These are phyloP conservation scores for Hoplias malabaricus DNA, from an alignment of 2,113 vertebrate species.

Conservation along the genomic window DNA sequence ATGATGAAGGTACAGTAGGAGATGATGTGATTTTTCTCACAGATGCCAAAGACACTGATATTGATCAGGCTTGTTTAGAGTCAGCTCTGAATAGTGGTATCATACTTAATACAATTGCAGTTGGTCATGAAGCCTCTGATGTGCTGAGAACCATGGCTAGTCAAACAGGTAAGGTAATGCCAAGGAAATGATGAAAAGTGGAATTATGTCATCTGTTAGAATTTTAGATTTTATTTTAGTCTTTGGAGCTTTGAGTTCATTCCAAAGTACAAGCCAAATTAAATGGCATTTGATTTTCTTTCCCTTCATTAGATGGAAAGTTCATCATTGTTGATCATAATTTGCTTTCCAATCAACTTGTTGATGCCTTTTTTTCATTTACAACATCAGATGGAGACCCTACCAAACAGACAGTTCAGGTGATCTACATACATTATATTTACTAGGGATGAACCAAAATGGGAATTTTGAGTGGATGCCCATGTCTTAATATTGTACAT, in stretches of 20 bases:
- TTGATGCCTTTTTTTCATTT: conserved; percentile 69
- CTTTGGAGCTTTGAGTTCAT: too few relatives aligned
- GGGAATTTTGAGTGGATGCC: too few relatives aligned
- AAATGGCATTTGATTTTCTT: neutral
- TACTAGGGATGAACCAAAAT: too few relatives aligned
- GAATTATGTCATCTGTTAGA: too few relatives aligned
- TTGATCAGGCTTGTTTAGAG: conserved; percentile 43
- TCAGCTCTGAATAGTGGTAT: conserved; percentile 55
- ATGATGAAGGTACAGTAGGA: conserved; percentile 53
- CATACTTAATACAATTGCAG: conserved; percentile 63
- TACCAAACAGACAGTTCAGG: conserved; percentile 66
- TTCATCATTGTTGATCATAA: conserved; percentile 60
- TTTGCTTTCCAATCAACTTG: conserved; percentile 58
- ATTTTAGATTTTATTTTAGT: too few relatives aligned
- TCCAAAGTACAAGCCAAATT: neutral
- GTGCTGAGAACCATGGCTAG: conserved; percentile 57
- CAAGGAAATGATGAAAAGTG: too few relatives aligned
- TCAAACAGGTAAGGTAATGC: conserved; percentile 56
- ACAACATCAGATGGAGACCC: too few relatives aligned
- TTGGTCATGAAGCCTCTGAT: conserved; percentile 53
- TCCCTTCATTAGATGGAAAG: conserved; percentile 60
- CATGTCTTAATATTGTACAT: too few relatives aligned
- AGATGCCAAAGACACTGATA: conserved; percentile 49
- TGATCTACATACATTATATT: conserved; percentile 44
- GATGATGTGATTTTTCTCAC: too few relatives aligned